Conservation (phyloP, 2,797 vertebrate genomes). For the Meriones psammophilus region DNA sequence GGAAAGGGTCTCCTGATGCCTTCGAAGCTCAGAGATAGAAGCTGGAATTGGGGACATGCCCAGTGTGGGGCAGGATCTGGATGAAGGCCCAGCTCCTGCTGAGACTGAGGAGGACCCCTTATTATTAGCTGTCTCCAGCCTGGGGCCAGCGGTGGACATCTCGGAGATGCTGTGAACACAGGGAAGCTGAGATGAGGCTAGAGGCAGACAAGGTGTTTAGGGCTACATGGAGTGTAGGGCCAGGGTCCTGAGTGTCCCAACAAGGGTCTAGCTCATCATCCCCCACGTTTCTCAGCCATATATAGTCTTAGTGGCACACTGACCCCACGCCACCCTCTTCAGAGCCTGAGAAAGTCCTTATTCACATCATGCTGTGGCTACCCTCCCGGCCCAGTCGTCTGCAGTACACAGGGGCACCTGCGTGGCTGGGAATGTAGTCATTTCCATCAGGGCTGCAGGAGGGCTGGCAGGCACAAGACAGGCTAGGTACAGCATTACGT, state of each 20-base stretch:
- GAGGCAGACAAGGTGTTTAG: not conserved
- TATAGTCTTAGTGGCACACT: not conserved
- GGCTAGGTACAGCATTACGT: not conserved
- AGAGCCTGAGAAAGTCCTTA: not conserved
- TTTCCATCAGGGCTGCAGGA: not conserved
- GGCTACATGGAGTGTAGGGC: not conserved
- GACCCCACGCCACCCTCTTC: not conserved
- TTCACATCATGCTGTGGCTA: rapidly evolving
- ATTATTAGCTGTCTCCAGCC: not conserved
- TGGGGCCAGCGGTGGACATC: not conserved
- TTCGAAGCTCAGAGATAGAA: not conserved
- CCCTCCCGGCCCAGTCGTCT: not conserved
- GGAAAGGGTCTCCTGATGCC: not conserved
- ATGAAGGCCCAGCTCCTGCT: too few species aligned
- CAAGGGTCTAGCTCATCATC: rapidly evolving
- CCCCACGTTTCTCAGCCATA: not conserved
- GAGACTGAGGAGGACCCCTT: not conserved
- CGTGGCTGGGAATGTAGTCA: too few species aligned
- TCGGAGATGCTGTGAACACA: rapidly evolving
- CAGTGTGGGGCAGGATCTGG: not conserved
- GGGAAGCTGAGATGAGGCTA: not conserved
- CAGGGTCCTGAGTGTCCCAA: not conserved
- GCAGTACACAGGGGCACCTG: not conserved
- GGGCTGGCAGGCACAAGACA: not conserved
- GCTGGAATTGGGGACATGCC: not conserved